phyloP scores from a whole-genome alignment of 2,797 vertebrate genomes.

The Phylloscopus collybita region DNA sequence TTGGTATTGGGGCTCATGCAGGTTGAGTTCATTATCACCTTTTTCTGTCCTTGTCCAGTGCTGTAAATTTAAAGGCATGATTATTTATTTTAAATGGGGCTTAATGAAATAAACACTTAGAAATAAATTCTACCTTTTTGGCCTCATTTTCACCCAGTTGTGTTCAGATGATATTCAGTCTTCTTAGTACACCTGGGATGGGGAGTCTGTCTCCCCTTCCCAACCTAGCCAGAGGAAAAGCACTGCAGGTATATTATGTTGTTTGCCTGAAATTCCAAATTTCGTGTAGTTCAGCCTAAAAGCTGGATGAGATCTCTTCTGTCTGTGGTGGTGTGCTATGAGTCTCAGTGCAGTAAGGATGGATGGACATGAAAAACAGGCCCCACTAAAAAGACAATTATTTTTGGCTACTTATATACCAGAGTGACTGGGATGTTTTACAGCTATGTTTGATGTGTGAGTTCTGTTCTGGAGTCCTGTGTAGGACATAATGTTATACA shows the following conservation, averaged over 20 bases:
- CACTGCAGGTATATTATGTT: not conserved
- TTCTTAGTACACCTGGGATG: not conserved
- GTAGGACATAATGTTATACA: not conserved
- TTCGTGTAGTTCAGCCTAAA: not conserved
- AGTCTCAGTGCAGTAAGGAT: not conserved
- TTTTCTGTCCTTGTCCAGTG: not conserved
- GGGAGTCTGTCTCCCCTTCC: not conserved
- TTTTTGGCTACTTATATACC: not conserved
- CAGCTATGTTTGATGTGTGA: not conserved
- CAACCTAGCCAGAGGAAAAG: not conserved
- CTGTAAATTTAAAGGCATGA: not conserved
- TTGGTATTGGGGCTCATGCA: not conserved
- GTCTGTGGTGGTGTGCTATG: not conserved
- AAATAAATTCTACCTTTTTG: not conserved
- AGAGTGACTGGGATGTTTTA: not conserved
- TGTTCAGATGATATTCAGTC: not conserved
- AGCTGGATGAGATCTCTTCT: not conserved
- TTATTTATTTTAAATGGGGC: not conserved
- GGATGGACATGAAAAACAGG: not conserved
- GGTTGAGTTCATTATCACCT: not conserved
- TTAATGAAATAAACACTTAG: not conserved
- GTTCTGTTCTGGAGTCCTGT: not conserved
- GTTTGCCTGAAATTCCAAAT: not conserved
- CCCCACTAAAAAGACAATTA: not conserved
- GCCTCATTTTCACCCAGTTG: not conserved